Evolutionary conservation across 1,140 invertebrate species (phyloP), one percentile per base, ranked within the genome.

Genomic region (Homalodisca vitripennis): DNA sequence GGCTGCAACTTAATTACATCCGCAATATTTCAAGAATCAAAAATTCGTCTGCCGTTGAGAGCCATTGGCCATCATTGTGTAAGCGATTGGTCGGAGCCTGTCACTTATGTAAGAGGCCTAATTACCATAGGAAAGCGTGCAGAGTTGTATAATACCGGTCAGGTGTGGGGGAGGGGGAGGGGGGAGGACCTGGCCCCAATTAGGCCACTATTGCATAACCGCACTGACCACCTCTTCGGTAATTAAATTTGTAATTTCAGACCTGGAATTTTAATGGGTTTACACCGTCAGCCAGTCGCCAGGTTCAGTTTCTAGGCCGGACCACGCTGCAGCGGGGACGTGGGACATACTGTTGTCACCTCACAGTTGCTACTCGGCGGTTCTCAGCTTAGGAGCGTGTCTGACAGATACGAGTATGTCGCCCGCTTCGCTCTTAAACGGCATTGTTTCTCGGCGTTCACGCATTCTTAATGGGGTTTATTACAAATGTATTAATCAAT

Each of bases 171-270:
- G n/a, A n/a, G 2, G 55, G 55, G 6, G 12, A n/a, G 2, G 55
- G 55, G 6, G 12, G 10, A 27, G 55, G 34, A 41, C 34, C 34
- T 29, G 55, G 2, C 26, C 27, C 55, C 55, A 60, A 60, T 60
- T 60, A 60, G 55, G 6, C 55, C 3, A 27, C 14, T 6, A 14
- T 51, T 60, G 55, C 55, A 29, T 24, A 60, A 60, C 55, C 34
- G n/a, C 55, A 29, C 55, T 60, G 55, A 60, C 55, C 55, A 60
- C 55, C 55, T 27, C 55, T 60, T 30, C 26, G 48, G 55, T 60
- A 60, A 60, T 60, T 60, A 12, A 26, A 60, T 60, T 60, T 60
- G 55, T 60, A 51, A 51, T 51, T 51, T 51, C 48, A 51, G 48
- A n/a, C n/a, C 48, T 22, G 48, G 48, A 51, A 51, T 51, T 51